Evolutionary conservation across 1,140 invertebrate species (phyloP), one percentile per base, ranked within the genome.

Genomic region (Drosophila truncata): DNA sequence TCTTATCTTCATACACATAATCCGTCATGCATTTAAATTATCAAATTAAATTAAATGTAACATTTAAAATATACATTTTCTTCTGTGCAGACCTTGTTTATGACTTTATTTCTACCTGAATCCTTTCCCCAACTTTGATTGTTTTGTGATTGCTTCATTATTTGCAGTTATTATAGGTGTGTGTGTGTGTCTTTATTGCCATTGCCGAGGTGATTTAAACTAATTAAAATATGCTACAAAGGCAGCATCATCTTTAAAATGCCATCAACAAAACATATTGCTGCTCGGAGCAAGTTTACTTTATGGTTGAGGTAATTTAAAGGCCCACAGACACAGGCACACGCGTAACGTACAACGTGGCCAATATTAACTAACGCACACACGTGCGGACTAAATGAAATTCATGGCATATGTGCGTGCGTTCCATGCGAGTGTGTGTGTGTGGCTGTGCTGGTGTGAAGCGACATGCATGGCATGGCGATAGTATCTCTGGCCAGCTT

Each of bases 341-440:
- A 66, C 31, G 39, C 35, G 39, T 63, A 52, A 27, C 35, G 27
- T 63, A 52, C 72, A 79, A 79, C 79, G 83, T 86, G 82, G 37
- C 59, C 70, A 76, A 90, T 90, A 90, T 90, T 90, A 90, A 90
- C 85, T 90, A 90, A 90, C 86, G 71, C 85, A 90, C 78, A 90
- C 85, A 90, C 85, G 85, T 90, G 67, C 78, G 71, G 73, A 80
- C 66, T 90, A 90, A 90, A 90, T 90, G 81, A 90, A 90, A 90
- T 90, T 90, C 85, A 90, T 90, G 85, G 85, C 85, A 88, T 88
- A 88, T 88, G 86, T 90, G 85, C 85, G 85, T 88, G 85, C 78
- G 85, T 80, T 84, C 52, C 79, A 46, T 72, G 58, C 57, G 61
- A 78, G 27, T 71, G 39, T 66, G 61, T 60, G 46, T 65, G 52